Conservation (phyloP, 2,797 vertebrate genomes). For the Steatocranus sp. region DNA sequence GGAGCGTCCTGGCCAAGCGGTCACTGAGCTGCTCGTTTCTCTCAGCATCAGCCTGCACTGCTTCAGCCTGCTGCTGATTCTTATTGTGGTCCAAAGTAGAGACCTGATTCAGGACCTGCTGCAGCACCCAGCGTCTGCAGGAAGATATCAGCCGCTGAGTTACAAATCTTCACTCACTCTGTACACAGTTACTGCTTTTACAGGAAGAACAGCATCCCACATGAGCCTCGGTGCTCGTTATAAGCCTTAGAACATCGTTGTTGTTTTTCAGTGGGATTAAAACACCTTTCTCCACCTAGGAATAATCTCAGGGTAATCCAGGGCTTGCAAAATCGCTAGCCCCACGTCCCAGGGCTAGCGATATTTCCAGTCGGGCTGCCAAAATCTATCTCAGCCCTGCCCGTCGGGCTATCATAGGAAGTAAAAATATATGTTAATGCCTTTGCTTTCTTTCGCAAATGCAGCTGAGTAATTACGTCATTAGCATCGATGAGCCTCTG, state of each 20-base stretch:
- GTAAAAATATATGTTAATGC: no score
- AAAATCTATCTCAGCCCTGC: no score
- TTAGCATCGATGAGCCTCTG: no score
- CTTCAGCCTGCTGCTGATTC: constrained; percentile 74
- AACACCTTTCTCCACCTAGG: neutral
- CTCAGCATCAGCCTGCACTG: constrained; percentile 21
- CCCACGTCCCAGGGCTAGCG: no score
- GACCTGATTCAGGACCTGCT: constrained; percentile 81
- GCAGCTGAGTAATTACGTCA: no score
- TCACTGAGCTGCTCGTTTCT: constrained; percentile 57
- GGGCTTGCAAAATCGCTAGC: no score
- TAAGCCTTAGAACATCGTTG: neutral
- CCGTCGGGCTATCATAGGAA: no score
- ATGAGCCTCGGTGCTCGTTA: accelerated
- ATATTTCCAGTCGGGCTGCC: no score
- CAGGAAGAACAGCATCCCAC: neutral
- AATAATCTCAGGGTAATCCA: neutral
- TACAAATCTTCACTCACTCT: neutral
- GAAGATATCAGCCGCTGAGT: neutral
- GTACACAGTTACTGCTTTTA: neutral
- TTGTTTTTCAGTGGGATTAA: neutral
- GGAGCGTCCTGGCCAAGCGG: constrained; percentile 76
- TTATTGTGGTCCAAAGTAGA: constrained; percentile 58
- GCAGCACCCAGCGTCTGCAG: constrained; percentile 90
- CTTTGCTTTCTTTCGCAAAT: no score